Evolutionary conservation across 2,797 vertebrate species (phyloP).

Genomic region (Anolis apletophallus): DNA sequence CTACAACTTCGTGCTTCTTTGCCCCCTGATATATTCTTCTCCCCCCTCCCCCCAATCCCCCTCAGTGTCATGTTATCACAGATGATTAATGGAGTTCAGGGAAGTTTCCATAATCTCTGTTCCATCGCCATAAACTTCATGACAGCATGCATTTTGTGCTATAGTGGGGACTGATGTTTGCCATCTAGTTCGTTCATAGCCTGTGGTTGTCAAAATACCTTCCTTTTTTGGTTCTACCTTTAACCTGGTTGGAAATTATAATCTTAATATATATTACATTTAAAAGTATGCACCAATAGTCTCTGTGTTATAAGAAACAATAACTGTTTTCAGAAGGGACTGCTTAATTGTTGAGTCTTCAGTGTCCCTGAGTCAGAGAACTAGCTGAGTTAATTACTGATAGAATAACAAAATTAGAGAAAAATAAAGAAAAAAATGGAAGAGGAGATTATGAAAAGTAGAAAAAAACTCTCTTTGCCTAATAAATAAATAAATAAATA

Average conservation of each 20-base stretch:
- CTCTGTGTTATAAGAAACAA: neutral
- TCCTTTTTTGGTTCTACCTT: neutral
- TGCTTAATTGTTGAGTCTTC: neutral
- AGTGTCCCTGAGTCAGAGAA: neutral
- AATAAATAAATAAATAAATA: too few species aligned
- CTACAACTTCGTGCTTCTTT: neutral
- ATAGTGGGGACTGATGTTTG: neutral
- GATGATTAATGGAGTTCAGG: neutral
- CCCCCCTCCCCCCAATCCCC: neutral
- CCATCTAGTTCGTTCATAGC: neutral
- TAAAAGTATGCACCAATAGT: neutral
- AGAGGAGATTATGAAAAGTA: neutral
- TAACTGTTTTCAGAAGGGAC: neutral
- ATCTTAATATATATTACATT: slow-evolving; percentile 32
- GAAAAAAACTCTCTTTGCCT: neutral
- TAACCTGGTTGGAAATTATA: neutral
- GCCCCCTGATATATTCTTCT: neutral
- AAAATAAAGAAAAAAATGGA: neutral
- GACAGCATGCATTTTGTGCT: neutral
- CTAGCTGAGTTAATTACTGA: too few species aligned
- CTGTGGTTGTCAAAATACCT: neutral
- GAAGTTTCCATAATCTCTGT: neutral
- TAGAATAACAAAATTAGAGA: too few species aligned
- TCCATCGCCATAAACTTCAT: neutral
- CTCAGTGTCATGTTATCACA: neutral